Base-by-base conservation (phyloP, 2,888 invertebrate species). In the Idaea dimidiata region DNA sequence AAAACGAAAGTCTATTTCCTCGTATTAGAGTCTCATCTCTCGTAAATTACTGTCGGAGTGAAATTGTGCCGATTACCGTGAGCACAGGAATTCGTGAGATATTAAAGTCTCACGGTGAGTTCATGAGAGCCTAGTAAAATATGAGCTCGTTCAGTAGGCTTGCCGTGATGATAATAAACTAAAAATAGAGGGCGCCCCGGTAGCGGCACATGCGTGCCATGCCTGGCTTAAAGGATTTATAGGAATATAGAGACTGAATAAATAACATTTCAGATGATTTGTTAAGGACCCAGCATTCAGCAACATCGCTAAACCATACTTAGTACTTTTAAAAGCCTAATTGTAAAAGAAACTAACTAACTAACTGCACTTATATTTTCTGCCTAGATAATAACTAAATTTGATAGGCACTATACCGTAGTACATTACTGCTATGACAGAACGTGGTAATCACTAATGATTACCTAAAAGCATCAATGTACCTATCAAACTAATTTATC, bases 21-120 rank as follows among this genome's bases (percentile, higher is more conserved):
- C 43, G 43, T 43, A 43, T 43, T 43, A 43, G 43, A 43, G 43
- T 43, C 10, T 14, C 43, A 43, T 43, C 43, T 43, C 43, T 43
- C 43, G 43, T 43, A 43, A 43, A 43, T 43, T 43, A 14, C 43
- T 43, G 43, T 67, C 60, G 43, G 62, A 63, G 65, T 62, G n/a
- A 62, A 65, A 67, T 67, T 64, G 62, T 59, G 60, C 31, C 65
- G 61, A 72, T 72, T 69, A 71, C 65, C 54, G 69, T 59, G 59
- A 65, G 63, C 43, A 64, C 61, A 60, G 32, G 66, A 72, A 70
- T 71, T 72, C 43, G 43, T 61, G 66, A 64, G 63, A 61, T 67
- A 73, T 72, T 73, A 73, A 73, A 71, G 68, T 72, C 69, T 31
- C 69, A 65, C 59, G 61, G 65, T 59, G 66, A 59, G 64, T 62